These are phyloP conservation scores for Pelosia muscerda DNA, from an alignment of 2,888 invertebrate species.

Conservation along the genomic window DNA sequence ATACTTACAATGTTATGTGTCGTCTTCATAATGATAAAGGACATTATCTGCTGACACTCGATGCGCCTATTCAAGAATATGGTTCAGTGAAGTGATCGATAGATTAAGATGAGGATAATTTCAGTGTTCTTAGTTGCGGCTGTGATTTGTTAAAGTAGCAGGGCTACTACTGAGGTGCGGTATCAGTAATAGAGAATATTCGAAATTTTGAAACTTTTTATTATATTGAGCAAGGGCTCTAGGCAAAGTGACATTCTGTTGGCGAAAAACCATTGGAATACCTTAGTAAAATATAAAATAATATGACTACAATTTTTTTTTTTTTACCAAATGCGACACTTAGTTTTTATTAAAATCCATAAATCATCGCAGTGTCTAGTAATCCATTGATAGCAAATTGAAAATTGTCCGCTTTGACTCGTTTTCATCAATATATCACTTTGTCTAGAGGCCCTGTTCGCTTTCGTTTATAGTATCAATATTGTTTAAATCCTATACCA, in stretches of 20 bases:
- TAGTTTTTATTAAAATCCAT: too few species aligned
- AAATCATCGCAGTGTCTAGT: too few species aligned
- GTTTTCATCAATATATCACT: too few species aligned
- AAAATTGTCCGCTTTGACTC: too few species aligned
- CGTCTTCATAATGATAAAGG: conserved; percentile 23
- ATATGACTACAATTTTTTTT: too few species aligned
- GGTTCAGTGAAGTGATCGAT: conserved; percentile 18
- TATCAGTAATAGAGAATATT: conserved; percentile 25
- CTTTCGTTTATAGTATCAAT: conserved; percentile 25
- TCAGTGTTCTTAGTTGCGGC: conserved; percentile 69
- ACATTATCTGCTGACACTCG: conserved; percentile 43
- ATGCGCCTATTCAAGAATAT: neutral
- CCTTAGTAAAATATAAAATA: too few species aligned
- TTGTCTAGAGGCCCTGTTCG: too few species aligned
- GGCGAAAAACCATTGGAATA: too few species aligned
- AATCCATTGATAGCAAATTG: too few species aligned
- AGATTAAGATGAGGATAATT: conserved; percentile 40
- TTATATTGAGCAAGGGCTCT: conserved; percentile 36
- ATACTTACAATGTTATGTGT: conserved; percentile 12
- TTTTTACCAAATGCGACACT: too few species aligned
- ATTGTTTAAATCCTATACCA: conserved; percentile 25
- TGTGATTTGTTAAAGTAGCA: conserved; percentile 67
- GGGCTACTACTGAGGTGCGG: conserved; percentile 36
- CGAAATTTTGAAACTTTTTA: conserved; percentile 33
- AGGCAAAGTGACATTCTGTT: too few species aligned